Evolutionary conservation across 2,113 vertebrate species (phyloP).

Genomic region (Canis aureus): DNA sequence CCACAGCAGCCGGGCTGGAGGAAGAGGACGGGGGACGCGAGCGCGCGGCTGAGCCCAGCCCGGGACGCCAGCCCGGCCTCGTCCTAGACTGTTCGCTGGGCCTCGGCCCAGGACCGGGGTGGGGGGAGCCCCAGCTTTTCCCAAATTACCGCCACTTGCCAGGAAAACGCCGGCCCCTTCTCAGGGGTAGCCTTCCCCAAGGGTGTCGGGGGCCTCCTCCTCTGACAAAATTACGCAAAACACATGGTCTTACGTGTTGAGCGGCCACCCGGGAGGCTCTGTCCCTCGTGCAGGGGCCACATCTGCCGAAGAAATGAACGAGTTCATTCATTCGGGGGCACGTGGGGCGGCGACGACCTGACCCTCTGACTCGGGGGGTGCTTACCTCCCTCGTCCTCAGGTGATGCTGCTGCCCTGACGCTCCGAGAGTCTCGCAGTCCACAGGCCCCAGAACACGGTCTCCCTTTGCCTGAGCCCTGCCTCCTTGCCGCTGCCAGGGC

Average conservation of each 20-base stretch:
- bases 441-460: not conserved
- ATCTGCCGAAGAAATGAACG: not conserved
- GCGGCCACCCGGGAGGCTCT: not conserved
- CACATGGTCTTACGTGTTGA: not conserved
- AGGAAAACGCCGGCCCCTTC: not conserved
- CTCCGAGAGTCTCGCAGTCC: not conserved
- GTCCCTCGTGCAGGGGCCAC: not conserved
- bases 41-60: conserved; percentile 72
- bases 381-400: not conserved
- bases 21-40: conserved; percentile 77
- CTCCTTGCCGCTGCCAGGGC: not conserved
- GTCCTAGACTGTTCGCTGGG: conserved; percentile 55
- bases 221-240: conserved; percentile 19
- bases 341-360: not conserved
- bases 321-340: not conserved
- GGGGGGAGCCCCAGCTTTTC: not conserved
- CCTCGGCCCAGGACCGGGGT: not conserved
- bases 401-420: not conserved
- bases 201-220: not conserved
- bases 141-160: not conserved
- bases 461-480: not conserved
- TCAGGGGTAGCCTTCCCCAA: not conserved
- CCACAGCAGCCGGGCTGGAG: conserved; percentile 77
- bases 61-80: conserved; percentile 42
- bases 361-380: not conserved